Conservation (phyloP, 1,140 invertebrate species). For the Metaphire vulgaris region DNA sequence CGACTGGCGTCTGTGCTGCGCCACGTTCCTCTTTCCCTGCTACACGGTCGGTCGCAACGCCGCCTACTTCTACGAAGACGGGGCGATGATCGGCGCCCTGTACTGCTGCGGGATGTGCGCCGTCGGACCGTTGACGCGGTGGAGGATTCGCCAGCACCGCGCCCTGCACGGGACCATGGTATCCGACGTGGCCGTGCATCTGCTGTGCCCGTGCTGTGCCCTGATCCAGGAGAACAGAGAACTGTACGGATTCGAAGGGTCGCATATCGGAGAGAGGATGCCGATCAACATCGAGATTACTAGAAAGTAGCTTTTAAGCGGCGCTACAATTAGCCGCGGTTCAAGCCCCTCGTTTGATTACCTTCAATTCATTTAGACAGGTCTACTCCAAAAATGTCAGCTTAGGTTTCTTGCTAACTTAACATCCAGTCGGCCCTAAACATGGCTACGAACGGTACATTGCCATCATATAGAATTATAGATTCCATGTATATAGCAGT, state of each 20-base stretch:
- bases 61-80: conserved; percentile 18
- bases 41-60: conserved; percentile 21
- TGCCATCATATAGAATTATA: too few species aligned
- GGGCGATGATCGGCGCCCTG: not conserved
- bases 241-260: conserved; percentile 19
- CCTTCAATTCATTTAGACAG: too few species aligned
- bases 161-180: conserved; percentile 14
- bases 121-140: conserved; percentile 15
- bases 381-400: too few species aligned
- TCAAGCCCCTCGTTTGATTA: too few species aligned
- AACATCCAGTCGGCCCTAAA: too few species aligned
- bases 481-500: too few species aligned
- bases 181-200: conserved; percentile 11
- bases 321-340: too few species aligned
- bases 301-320: too few species aligned
- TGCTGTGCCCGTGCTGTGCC: conserved; percentile 20
- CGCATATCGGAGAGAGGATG: conserved; percentile 18
- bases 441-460: too few species aligned
- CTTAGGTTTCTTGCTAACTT: too few species aligned
- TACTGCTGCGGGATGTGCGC: conserved; percentile 17
- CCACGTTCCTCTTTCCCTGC: conserved; percentile 20
- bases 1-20: conserved; percentile 7
- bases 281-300: conserved; percentile 1
- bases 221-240: conserved; percentile 26
- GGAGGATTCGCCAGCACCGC: conserved; percentile 20